Evolutionary conservation across 2,888 invertebrate species (phyloP).

Genomic region (Spodoptera exigua): DNA sequence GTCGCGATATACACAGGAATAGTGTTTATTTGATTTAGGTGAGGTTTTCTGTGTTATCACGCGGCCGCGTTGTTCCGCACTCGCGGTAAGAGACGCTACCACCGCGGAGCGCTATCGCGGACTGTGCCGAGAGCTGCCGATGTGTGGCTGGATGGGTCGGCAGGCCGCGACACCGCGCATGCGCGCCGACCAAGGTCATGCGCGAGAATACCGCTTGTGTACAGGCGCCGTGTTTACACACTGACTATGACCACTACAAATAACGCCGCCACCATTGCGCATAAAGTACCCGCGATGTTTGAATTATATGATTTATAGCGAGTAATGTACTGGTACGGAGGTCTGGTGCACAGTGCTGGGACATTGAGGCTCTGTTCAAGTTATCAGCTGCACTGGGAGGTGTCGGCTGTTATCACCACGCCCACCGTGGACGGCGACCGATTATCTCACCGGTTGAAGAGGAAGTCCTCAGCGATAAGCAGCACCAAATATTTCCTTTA

Average conservation of each 20-base stretch:
- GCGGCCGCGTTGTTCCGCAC: slow-evolving; percentile 43
- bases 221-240: slow-evolving; percentile 62
- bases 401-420: slow-evolving; percentile 45
- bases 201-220: slow-evolving; percentile 69
- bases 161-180: slow-evolving; percentile 72
- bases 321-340: slow-evolving; percentile 43
- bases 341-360: slow-evolving; percentile 13
- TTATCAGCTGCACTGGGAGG: slow-evolving; percentile 51
- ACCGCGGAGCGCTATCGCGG: slow-evolving; percentile 74
- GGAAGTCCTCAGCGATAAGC: slow-evolving; percentile 33
- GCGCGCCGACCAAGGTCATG: slow-evolving; percentile 80
- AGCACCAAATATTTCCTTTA: no score
- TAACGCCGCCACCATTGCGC: slow-evolving; percentile 57
- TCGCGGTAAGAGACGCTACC: slow-evolving; percentile 58
- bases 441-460: slow-evolving; percentile 26
- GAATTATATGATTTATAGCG: slow-evolving; percentile 40
- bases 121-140: slow-evolving; percentile 74
- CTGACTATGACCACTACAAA: slow-evolving; percentile 50
- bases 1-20: slow-evolving; percentile 36
- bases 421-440: slow-evolving; percentile 29
- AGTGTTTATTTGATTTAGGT: slow-evolving; percentile 47
- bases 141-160: slow-evolving; percentile 61
- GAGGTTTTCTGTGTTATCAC: slow-evolving; percentile 60
- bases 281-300: slow-evolving; percentile 47
- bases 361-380: slow-evolving; percentile 28